Base-by-base conservation (phyloP, 1,140 invertebrate genomes). In the Bilobella aurantiaca region DNA sequence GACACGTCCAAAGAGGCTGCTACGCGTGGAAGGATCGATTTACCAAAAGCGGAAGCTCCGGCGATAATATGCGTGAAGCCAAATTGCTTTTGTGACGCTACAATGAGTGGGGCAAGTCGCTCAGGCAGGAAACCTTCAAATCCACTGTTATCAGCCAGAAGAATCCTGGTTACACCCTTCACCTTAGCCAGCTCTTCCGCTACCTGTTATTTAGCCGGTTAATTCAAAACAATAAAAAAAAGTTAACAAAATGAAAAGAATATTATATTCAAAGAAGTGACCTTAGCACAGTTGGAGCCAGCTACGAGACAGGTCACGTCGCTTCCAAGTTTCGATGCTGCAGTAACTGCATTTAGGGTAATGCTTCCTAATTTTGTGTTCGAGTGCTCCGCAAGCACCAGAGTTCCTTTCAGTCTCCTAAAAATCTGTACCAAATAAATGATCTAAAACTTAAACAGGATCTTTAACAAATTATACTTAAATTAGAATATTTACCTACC, bases 1-100 rank as follows among this genome's bases (percentile, higher is more conserved):
- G 93, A 95, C 0, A 97, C 92, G 82, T 98, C 93, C 47, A 99
- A 79, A 76, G 95, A 92, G 30, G 94, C 93, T 62, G 95, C 96
- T 58, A 98, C 86, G 74, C 96, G 82, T 27, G 96, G 96, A 65
- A 98, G 78, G 23, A 99, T 75, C 71, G 88, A 87, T 80, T 95
- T 96, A 59, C 92, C 90, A 78, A 93, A 91, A 14, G 93, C 89
- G 63, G 87, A 89, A 0, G 92, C 90, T 49, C 90, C 91, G 68
- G 92, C 91, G 53, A 98, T 69, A 72, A 99, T 96, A 77, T 98
- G 95, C 25, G 89, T 91, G 74, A 93, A 98, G 69, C 94, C 96
- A 75, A 91, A 91, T 76, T 97, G 87, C 68, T 95, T 90, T 66
- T 98, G 96, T 3, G 87, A 84, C 1, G 88, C 89, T 31, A 98